Conservation (phyloP, 2,113 vertebrate species). For the Verasper variegatus region DNA sequence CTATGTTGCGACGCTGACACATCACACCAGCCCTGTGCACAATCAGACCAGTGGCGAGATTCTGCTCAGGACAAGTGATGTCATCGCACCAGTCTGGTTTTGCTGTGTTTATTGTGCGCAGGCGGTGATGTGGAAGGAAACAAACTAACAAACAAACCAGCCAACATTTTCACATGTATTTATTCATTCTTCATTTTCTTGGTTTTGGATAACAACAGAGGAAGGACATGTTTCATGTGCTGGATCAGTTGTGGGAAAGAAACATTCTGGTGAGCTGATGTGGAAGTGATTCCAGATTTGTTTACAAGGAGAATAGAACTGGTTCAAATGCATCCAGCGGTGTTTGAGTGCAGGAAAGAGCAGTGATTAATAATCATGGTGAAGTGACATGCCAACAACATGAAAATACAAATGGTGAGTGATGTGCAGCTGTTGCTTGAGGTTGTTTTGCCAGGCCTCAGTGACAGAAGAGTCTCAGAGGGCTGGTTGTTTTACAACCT, state of each 20-base stretch:
- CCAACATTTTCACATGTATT: background rate
- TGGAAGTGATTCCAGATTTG: conserved; percentile 23
- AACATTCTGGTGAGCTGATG: conserved; percentile 2
- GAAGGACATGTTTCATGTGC: conserved; percentile 15
- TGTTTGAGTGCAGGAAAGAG: conserved; percentile 2
- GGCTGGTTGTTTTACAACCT: conserved; percentile 62
- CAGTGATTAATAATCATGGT: conserved; percentile 1
- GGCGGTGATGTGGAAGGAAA: background rate
- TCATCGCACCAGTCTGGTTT: background rate
- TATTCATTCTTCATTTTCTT: background rate
- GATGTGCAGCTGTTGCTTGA: conserved; percentile 39
- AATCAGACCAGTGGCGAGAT: too few relatives aligned
- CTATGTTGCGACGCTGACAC: background rate
- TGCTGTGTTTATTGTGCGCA: background rate
- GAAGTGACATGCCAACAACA: conserved; percentile 18
- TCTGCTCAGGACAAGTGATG: background rate
- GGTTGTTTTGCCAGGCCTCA: conserved; percentile 33
- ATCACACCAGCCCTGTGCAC: background rate
- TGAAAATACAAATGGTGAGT: conserved; percentile 12
- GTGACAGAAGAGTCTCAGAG: conserved; percentile 28
- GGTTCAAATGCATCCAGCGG: background rate
- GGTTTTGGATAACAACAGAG: background rate
- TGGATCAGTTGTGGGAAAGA: background rate
- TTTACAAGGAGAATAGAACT: background rate
- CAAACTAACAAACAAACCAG: background rate